These are phyloP conservation scores for Chelon labrosus DNA, from an alignment of 2,797 vertebrate genomes.

Conservation along the genomic window DNA sequence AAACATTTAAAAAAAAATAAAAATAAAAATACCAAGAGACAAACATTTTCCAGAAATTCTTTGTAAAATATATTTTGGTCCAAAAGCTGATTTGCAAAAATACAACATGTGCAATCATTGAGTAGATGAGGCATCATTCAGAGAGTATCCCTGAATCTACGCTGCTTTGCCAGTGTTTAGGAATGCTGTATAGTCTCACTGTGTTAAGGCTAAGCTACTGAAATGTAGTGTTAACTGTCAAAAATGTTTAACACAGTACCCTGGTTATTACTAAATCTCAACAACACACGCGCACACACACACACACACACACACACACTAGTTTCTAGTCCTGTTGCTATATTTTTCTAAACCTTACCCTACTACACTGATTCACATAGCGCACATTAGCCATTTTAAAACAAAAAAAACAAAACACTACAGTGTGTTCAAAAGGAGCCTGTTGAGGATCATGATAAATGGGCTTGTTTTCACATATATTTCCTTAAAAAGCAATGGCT, in stretches of 20 bases:
- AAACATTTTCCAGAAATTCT: slow-evolving; percentile 62
- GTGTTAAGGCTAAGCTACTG: slow-evolving; percentile 60
- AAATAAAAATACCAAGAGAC: slow-evolving; percentile 26
- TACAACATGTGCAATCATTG: slow-evolving; percentile 78
- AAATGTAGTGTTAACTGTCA: slow-evolving; percentile 51
- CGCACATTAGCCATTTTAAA: slow-evolving; percentile 27
- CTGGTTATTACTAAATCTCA: slow-evolving; percentile 29
- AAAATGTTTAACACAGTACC: slow-evolving; percentile 14
- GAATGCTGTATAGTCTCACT: slow-evolving; percentile 33
- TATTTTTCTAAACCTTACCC: slow-evolving; percentile 8
- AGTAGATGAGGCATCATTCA: slow-evolving; percentile 56
- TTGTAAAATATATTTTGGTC: slow-evolving; percentile 88
- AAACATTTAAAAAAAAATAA: neutral
- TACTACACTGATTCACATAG: slow-evolving; percentile 33
- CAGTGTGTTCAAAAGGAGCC: slow-evolving; percentile 10
- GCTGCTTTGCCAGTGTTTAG: slow-evolving; percentile 35
- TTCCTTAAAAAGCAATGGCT: slow-evolving; percentile 15
- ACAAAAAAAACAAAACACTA: slow-evolving; percentile 13
- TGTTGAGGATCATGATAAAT: slow-evolving; percentile 11
- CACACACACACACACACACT: neutral
- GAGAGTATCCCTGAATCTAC: slow-evolving; percentile 7
- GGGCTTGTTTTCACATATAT: slow-evolving; percentile 23
- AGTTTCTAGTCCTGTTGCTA: slow-evolving; percentile 27
- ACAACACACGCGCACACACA: slow-evolving; percentile 31
- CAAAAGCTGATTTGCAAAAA: slow-evolving; percentile 86